Evolutionary conservation across 2,113 vertebrate species (phyloP).

Genomic region (Caranx ignobilis): DNA sequence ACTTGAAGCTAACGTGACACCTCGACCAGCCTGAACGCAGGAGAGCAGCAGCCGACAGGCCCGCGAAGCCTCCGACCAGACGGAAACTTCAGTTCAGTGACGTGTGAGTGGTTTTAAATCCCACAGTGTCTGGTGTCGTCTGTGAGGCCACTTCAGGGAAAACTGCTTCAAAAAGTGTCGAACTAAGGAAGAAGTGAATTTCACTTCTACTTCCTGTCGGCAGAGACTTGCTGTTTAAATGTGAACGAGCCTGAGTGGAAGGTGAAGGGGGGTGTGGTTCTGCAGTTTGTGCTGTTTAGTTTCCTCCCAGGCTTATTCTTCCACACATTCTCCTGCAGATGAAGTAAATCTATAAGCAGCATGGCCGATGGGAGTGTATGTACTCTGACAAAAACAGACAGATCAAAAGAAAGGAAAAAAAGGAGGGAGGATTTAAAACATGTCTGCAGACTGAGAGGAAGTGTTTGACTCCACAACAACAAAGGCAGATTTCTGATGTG

Average conservation of each 20-base stretch:
- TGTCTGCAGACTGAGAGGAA: constrained; percentile 12
- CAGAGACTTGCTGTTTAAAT: background rate
- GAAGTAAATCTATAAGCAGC: background rate
- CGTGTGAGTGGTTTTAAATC: background rate
- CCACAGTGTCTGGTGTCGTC: background rate
- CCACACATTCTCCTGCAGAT: background rate
- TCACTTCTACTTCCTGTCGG: background rate
- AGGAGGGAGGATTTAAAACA: constrained; percentile 1
- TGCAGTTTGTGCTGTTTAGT: no score
- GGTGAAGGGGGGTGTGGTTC: background rate
- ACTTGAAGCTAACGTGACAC: background rate
- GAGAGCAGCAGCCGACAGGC: no score
- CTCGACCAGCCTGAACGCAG: background rate
- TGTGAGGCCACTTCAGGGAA: background rate
- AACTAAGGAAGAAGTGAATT: background rate
- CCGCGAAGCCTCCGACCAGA: background rate
- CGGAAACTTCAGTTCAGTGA: background rate
- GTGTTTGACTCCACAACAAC: background rate
- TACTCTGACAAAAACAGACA: background rate
- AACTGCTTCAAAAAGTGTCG: background rate
- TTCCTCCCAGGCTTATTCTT: background rate
- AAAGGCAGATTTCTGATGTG: constrained; percentile 50
- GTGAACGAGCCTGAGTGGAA: background rate
- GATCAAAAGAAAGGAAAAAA: background rate
- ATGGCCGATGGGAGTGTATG: background rate